Evolutionary conservation across 2,888 invertebrate genomes (phyloP).

Genomic region (Scaptomyza reducta): DNA sequence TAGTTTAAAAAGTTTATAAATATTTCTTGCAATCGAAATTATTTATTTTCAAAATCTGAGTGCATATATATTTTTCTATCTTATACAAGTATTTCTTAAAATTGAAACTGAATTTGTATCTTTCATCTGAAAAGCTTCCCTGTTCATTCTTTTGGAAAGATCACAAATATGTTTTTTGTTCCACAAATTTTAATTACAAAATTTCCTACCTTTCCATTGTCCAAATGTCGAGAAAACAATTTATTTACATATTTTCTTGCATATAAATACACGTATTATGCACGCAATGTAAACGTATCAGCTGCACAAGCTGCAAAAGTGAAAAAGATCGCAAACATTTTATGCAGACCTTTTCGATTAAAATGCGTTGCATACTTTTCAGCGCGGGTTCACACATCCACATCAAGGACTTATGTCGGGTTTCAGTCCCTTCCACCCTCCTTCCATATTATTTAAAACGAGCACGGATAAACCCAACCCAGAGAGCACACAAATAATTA

Average conservation of each 20-base stretch:
- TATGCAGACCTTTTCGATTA: conserved; percentile 73
- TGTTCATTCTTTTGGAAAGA: too few relatives aligned
- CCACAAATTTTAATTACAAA: too few relatives aligned
- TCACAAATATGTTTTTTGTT: too few relatives aligned
- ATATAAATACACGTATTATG: neutral
- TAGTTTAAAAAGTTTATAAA: too few relatives aligned
- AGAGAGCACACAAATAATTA: conserved; percentile 69
- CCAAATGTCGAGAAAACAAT: neutral
- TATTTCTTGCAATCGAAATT: too few relatives aligned
- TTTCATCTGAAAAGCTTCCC: too few relatives aligned
- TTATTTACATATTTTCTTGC: neutral
- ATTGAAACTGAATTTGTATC: too few relatives aligned
- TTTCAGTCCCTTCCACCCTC: neutral
- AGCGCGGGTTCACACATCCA: conserved; percentile 62
- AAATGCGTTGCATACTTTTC: conserved; percentile 78
- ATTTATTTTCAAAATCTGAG: too few relatives aligned
- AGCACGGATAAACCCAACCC: conserved; percentile 26
- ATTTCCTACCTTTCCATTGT: neutral
- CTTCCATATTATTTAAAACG: neutral
- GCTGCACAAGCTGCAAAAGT: conserved; percentile 2
- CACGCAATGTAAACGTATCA: conserved; percentile 2
- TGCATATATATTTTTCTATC: too few relatives aligned
- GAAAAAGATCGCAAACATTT: conserved; percentile 53
- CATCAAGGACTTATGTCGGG: conserved; percentile 34
- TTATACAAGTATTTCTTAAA: too few relatives aligned